These are phyloP conservation scores for Chromobotia macracanthus DNA, from an alignment of 2,797 vertebrate species.

Conservation along the genomic window DNA sequence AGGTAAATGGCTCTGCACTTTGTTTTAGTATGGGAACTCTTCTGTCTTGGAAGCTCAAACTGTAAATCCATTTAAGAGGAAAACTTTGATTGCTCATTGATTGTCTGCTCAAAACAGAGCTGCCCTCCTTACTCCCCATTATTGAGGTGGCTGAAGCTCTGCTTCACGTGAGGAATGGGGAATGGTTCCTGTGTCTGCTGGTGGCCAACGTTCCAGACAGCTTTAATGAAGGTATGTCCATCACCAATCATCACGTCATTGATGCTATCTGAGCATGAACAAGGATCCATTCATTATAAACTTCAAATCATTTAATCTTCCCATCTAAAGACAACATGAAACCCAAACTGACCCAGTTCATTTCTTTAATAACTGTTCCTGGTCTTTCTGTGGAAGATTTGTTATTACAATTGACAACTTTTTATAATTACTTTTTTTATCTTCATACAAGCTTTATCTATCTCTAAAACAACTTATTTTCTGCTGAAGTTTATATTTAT, in stretches of 20 bases:
- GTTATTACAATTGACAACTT: too few species aligned
- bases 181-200: constrained; percentile 97
- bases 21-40: not conserved
- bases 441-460: not conserved
- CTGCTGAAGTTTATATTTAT: not conserved
- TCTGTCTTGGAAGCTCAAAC: too few species aligned
- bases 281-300: not conserved
- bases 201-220: constrained; percentile 98
- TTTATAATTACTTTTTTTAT: too few species aligned
- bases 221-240: constrained; percentile 90
- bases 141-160: constrained; percentile 95
- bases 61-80: not conserved
- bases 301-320: not conserved
- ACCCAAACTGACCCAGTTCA: too few species aligned
- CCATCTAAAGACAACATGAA: not conserved
- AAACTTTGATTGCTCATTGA: not conserved
- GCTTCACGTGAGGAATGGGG: constrained; percentile 92
- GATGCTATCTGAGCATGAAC: not conserved
- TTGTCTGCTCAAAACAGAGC: constrained; percentile 73
- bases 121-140: constrained; percentile 93
- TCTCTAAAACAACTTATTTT: not conserved
- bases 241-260: not conserved
- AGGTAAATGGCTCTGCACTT: constrained; percentile 74
- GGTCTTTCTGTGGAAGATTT: not conserved
- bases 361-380: not conserved